phyloP scores from a whole-genome alignment of 2,797 vertebrate species.

The Rhynchotus rufescens region DNA sequence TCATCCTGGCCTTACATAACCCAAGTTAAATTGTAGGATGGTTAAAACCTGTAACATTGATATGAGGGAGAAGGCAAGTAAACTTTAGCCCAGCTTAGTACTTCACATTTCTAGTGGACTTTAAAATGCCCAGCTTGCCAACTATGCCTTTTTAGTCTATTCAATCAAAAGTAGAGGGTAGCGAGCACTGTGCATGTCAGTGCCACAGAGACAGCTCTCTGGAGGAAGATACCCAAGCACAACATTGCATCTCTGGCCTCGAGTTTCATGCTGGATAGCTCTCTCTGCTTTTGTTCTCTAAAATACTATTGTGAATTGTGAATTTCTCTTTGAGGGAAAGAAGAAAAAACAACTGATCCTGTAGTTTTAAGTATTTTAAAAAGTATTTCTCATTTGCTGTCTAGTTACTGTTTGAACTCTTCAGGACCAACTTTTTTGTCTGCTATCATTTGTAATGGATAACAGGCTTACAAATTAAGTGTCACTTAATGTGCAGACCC shows the following conservation, averaged over 20 bases:
- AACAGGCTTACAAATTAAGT: constrained; percentile 23
- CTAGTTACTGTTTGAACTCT: background rate
- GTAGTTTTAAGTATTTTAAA: background rate
- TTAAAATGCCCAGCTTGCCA: background rate
- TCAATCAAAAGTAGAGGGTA: background rate
- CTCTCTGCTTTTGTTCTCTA: background rate
- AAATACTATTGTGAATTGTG: background rate
- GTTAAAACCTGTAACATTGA: background rate
- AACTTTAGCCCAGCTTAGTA: background rate
- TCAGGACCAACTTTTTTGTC: background rate
- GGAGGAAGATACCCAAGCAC: accelerated
- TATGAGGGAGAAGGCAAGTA: background rate
- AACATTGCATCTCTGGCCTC: accelerated
- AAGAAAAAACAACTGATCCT: background rate
- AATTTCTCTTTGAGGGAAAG: background rate
- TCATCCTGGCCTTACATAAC: too few species aligned
- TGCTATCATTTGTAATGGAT: background rate
- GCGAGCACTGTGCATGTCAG: accelerated
- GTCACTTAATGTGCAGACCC: background rate
- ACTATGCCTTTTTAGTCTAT: accelerated
- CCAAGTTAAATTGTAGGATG: accelerated
- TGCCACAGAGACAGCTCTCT: background rate
- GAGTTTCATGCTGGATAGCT: accelerated
- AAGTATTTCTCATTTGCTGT: background rate
- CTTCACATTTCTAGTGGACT: accelerated